phyloP scores from a whole-genome alignment of 2,888 invertebrate genomes.

The Altica lythri region DNA sequence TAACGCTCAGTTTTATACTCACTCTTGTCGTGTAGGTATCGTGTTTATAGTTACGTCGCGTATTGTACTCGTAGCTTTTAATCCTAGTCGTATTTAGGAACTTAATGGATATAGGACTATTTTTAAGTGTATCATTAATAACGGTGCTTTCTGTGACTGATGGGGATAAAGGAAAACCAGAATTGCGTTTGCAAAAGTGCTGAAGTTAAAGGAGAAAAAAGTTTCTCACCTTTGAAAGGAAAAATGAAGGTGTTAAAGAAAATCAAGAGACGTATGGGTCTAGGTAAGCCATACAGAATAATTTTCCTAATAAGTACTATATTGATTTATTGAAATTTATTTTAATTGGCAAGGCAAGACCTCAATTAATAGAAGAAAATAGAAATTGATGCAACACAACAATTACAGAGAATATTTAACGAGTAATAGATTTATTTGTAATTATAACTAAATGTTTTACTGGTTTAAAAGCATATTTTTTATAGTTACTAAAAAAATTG shows the following conservation, averaged over 20 bases:
- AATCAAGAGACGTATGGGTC: conserved; percentile 84
- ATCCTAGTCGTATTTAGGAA: conserved; percentile 13
- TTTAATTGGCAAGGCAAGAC: too few relatives aligned
- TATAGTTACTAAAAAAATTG: too few relatives aligned
- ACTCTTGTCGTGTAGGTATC: neutral
- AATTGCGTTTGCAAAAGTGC: conserved; percentile 49
- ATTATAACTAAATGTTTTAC: too few relatives aligned
- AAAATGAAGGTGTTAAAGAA: conserved; percentile 92
- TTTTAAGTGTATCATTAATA: conserved; percentile 23
- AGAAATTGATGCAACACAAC: too few relatives aligned
- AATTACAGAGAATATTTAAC: too few relatives aligned
- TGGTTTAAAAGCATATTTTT: too few relatives aligned
- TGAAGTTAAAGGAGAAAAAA: conserved; percentile 50
- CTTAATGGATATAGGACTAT: conserved; percentile 21
- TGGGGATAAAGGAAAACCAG: conserved; percentile 54
- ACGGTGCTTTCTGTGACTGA: conserved; percentile 40
- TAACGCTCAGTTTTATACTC: conserved; percentile 38
- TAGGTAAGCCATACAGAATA: too few relatives aligned
- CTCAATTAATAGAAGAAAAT: too few relatives aligned
- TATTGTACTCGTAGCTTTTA: conserved; percentile 1
- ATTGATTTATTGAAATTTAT: too few relatives aligned
- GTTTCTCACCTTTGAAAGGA: conserved; percentile 61
- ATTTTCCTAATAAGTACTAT: too few relatives aligned
- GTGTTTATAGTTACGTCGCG: neutral
- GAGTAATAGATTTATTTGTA: too few relatives aligned